Conservation (phyloP, 1,140 invertebrate species). For the Drosophila melanogaster region Release_6_plus_ISO1_MT NT_033779.5:20504501-20505000, state of each 20-base stretch:
- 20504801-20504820: neutral
- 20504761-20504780: neutral
- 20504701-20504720: slow-evolving; percentile 41
- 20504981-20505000: slow-evolving; percentile 17
- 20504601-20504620: slow-evolving; percentile 10
- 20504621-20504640: slow-evolving; percentile 37
- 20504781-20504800: neutral
- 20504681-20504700: slow-evolving; percentile 69
- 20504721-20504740: neutral
- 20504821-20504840: neutral
- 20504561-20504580: slow-evolving; percentile 65
- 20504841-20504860: too few species aligned
- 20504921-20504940: slow-evolving; percentile 5
- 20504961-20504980: neutral
- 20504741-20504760: slow-evolving; percentile 1
- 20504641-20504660: slow-evolving; percentile 62
- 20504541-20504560: slow-evolving; percentile 13
- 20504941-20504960: slow-evolving; percentile 16
- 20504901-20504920: neutral
- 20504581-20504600: slow-evolving; percentile 16
- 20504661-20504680: slow-evolving; percentile 61
- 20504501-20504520: slow-evolving; percentile 69
- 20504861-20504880: too few species aligned
- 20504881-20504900: too few species aligned
- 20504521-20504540: slow-evolving; percentile 82